Conservation (phyloP, 1,140 invertebrate genomes). For the Lethocerus indicus region DNA sequence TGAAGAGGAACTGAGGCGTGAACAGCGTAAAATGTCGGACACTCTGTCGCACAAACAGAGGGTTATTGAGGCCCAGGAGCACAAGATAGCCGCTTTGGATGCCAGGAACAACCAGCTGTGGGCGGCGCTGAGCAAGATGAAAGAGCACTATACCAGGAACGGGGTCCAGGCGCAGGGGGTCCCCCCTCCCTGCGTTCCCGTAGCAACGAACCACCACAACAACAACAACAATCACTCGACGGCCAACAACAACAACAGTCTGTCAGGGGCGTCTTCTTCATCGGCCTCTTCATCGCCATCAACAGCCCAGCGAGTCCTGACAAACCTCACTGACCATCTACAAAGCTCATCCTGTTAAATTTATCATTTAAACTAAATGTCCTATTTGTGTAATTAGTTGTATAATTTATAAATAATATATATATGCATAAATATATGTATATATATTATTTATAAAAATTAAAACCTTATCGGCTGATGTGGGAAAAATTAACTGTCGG, state of each 20-base stretch:
- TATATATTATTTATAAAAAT: too few relatives aligned
- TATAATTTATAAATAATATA: too few relatives aligned
- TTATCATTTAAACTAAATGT: too few relatives aligned
- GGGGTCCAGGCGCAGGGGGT: constrained; percentile 19
- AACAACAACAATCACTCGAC: too few relatives aligned
- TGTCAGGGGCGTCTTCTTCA: too few relatives aligned
- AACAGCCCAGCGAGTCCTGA: not conserved
- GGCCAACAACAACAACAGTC: too few relatives aligned
- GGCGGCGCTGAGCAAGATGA: constrained; percentile 54
- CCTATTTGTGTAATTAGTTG: too few relatives aligned
- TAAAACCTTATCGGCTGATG: too few relatives aligned
- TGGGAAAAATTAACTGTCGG: too few relatives aligned
- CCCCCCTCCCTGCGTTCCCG: not conserved
- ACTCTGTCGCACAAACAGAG: constrained; percentile 74
- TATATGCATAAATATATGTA: too few relatives aligned
- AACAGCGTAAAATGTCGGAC: constrained; percentile 73
- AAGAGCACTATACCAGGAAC: constrained; percentile 50
- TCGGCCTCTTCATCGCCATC: too few relatives aligned
- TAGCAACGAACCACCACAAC: too few relatives aligned
- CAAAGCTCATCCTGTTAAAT: constrained; percentile 3
- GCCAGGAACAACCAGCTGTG: constrained; percentile 60
- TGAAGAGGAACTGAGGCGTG: constrained; percentile 71
- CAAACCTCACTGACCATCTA: not conserved
- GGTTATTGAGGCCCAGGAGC: constrained; percentile 79
- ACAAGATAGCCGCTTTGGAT: constrained; percentile 66